Evolutionary conservation across 2,888 invertebrate genomes (phyloP), one percentile per base, ranked within the genome.

Genomic region (Bruchidius siliquastri): DNA sequence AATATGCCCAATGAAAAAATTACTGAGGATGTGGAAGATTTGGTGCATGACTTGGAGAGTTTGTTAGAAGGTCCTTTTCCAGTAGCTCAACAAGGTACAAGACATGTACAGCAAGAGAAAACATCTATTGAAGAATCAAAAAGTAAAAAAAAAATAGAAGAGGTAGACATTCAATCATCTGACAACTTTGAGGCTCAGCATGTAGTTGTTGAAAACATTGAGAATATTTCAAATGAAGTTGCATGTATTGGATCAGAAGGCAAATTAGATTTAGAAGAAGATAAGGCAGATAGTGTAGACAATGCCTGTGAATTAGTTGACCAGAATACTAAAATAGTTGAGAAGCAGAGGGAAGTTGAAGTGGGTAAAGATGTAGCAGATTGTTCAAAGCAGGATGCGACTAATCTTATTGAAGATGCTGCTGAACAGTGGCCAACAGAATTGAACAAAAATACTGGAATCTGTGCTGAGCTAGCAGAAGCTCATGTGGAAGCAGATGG

Each of bases 1-100:
- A 77, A 81, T 72, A 81, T 82, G 21, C 73, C 82, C 0, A 77
- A 77, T 68, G 85, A 83, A 72, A 82, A 83, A 76, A 85, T 85
- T 72, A 84, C 84, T 20, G 86, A 86, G 78, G 84, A 86, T 80
- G 85, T 86, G 22, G 86, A 87, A 74, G 87, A 87, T 78, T 82
- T 87, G 74, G 86, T 86, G n/a, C 85, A 85, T 72, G 87, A 87
- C 76, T 79, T 87, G 73, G 86, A 87, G 72, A 86, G 84, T 72
- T 79, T 87, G 69, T 79, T 87, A 71, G 86, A 84, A 1, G 84
- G 82, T 73, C 76, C 83, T 0, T 49, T 49, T 13, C 49, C 49
- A 49, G 49, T 13, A 13, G 77, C 49, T n/a, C 13, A 26, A 26
- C 4, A 6, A 20, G 26, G 67, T 21, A 66, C 30, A 22, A 70